phyloP scores from a whole-genome alignment of 1,140 invertebrate species.

The Zaprionus vittiger region DNA sequence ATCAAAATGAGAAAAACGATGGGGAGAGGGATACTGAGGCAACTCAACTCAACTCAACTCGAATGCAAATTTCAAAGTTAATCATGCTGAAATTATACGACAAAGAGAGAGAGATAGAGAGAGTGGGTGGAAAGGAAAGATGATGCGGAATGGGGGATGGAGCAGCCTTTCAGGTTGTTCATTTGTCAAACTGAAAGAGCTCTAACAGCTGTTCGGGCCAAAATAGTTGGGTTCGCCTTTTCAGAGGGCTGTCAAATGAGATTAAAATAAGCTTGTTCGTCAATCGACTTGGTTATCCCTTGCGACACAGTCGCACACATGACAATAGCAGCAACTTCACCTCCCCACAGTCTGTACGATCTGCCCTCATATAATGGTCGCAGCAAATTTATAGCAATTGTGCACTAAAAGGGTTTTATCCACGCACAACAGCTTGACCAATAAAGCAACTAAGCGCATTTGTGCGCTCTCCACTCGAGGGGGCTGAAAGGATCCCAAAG shows the following conservation, averaged over 20 bases:
- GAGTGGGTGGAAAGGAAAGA: neutral
- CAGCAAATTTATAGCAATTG: conserved; percentile 82
- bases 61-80: conserved; percentile 78
- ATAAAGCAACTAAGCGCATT: conserved; percentile 83
- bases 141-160: neutral
- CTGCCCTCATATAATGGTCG: conserved; percentile 56
- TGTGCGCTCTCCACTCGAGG: conserved; percentile 63
- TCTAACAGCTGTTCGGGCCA: conserved; percentile 66
- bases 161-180: conserved; percentile 53
- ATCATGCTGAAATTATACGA: conserved; percentile 77
- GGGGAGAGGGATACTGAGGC: neutral
- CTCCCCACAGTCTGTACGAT: neutral
- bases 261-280: conserved; percentile 83
- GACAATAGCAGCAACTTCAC: conserved; percentile 45
- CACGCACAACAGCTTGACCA: conserved; percentile 83
- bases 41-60: conserved; percentile 40
- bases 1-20: conserved; percentile 59
- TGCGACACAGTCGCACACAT: conserved; percentile 53
- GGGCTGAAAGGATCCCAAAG: conserved; percentile 1
- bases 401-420: conserved; percentile 83
- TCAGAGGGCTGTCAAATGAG: conserved; percentile 73
- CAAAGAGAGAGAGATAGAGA: conserved; percentile 26
- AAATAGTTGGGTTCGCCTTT: conserved; percentile 60
- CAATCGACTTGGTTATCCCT: conserved; percentile 68
- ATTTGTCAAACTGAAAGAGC: conserved; percentile 66